Evolutionary conservation across 2,113 vertebrate genomes (phyloP).

Genomic region (Gulo gulo): DNA sequence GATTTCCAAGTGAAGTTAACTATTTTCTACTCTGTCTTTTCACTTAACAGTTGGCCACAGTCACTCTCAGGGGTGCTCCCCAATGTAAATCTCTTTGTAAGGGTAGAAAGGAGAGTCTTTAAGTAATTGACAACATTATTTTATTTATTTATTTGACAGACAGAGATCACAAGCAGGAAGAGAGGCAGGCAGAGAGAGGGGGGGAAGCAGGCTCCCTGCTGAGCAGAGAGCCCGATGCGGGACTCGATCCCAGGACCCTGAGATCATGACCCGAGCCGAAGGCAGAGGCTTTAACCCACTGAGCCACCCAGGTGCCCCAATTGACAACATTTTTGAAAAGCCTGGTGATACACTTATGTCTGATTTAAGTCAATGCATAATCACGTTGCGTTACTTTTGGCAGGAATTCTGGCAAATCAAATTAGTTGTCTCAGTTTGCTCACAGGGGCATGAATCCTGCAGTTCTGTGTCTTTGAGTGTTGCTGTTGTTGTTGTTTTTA

Average conservation of each 20-base stretch:
- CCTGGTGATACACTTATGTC: background rate
- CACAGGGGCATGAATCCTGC: background rate
- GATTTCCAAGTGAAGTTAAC: background rate
- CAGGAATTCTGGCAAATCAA: background rate
- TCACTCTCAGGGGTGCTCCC: background rate
- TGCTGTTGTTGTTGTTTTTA: background rate
- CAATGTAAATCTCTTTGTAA: background rate
- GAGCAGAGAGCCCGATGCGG: no score
- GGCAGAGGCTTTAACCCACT: no score
- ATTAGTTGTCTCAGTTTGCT: background rate
- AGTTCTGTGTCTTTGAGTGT: background rate
- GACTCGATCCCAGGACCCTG: no score
- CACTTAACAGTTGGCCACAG: background rate
- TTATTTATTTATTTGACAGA: no score
- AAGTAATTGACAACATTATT: background rate
- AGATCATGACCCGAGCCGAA: no score
- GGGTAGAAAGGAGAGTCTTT: background rate
- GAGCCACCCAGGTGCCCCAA: background rate
- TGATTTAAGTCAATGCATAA: background rate
- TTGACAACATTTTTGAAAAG: background rate
- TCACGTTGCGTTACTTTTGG: background rate
- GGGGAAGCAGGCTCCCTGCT: no score
- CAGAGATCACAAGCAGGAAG: no score
- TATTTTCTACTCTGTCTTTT: background rate
- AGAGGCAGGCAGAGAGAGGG: no score